Percentiles rank a stretch among this genome's conserved stretches.
Conservation (phyloP, 2,888 invertebrate genomes). For the Agrotis clavis region DNA sequence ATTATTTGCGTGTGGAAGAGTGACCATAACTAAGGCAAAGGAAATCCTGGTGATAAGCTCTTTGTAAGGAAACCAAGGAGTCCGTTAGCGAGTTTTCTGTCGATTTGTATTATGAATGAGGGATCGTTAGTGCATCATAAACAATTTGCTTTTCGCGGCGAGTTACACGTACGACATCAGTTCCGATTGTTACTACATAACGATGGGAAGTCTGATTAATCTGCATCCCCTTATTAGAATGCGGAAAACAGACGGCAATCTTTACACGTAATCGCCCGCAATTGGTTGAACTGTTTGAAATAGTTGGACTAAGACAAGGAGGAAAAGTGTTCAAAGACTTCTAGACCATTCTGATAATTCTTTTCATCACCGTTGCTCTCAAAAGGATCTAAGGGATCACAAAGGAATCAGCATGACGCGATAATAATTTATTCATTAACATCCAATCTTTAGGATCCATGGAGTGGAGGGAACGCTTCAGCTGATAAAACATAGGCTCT, state of each 20-base stretch:
- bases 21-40: not conserved
- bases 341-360: not conserved
- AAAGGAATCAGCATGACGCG: too few species aligned
- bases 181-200: slow-evolving; percentile 5
- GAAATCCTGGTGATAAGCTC: slow-evolving; percentile 23
- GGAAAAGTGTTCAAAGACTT: not conserved
- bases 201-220: slow-evolving; percentile 1
- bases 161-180: not conserved
- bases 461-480: too few species aligned
- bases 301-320: not conserved
- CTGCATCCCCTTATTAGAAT: not conserved
- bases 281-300: not conserved
- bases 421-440: too few species aligned
- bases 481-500: not conserved
- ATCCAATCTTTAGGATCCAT: too few species aligned
- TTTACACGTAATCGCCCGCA: not conserved
- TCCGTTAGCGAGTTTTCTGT: not conserved
- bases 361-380: not conserved
- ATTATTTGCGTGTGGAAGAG: not conserved
- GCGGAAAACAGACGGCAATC: not conserved
- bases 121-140: not conserved
- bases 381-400: not conserved
- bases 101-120: not conserved
- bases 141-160: not conserved
- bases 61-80: not conserved